A percentile compares a stretch with the other conserved stretches of the same genome.
Conservation (phyloP, 2,888 invertebrate species). For the Erpobdella octoculata region DNA sequence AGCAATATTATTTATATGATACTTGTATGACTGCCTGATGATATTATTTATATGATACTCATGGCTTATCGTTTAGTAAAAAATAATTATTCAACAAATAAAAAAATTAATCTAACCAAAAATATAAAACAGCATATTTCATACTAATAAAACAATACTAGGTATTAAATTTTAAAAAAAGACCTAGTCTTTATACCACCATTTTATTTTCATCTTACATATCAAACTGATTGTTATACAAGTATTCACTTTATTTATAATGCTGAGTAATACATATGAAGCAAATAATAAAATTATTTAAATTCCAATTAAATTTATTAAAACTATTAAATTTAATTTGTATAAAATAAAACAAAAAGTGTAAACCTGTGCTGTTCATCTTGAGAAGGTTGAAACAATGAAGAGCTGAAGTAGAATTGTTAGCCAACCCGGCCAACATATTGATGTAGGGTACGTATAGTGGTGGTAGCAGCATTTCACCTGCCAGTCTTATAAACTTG, state of each 20-base stretch:
- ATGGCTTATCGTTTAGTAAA: conserved; percentile 36
- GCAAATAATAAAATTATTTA: not conserved
- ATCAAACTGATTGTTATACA: too few relatives aligned
- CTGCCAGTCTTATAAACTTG: conserved; percentile 81
- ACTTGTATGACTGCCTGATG: conserved; percentile 51
- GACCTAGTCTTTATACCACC: too few relatives aligned
- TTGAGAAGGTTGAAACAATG: conserved; percentile 71
- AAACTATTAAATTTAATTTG: not conserved
- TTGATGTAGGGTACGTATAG: conserved; percentile 77
- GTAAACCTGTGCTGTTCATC: conserved; percentile 54
- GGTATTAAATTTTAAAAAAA: too few relatives aligned
- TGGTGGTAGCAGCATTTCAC: conserved; percentile 73
- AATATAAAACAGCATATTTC: too few relatives aligned
- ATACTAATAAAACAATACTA: too few relatives aligned
- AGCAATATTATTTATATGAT: conserved; percentile 53
- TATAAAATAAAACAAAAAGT: not conserved
- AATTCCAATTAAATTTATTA: not conserved
- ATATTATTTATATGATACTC: conserved; percentile 54
- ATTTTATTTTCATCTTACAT: too few relatives aligned
- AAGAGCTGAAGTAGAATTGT: conserved; percentile 65
- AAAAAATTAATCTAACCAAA: too few relatives aligned
- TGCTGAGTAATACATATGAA: too few relatives aligned
- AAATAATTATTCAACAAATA: too few relatives aligned
- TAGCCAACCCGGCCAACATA: conserved; percentile 75
- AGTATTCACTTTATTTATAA: too few relatives aligned